Base-by-base conservation (phyloP, 2,797 vertebrate genomes). In the Anguilla pacifica region DNA sequence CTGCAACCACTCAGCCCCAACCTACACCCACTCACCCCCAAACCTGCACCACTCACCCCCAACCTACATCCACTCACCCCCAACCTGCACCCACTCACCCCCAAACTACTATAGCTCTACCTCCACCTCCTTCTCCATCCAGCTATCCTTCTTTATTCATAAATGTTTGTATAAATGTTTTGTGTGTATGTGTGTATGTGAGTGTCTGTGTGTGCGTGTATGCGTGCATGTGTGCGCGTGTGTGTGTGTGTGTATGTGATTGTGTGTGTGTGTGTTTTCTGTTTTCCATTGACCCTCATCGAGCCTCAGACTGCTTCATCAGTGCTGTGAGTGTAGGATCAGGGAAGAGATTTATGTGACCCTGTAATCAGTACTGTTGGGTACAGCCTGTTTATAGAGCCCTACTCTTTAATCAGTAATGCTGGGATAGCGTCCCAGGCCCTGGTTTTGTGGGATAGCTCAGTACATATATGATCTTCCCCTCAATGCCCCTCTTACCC, bases 401-500 rank as follows among this genome's bases (percentile, higher is more conserved):
- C 6, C 67, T 74, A 0, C 70, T 74, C 70, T 74, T 35, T 39
- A 74, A 35, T 70, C 64, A 10, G 22, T 70, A 39, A 17, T 39
- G 25, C 67, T 28, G 25, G 67, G 67, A 31, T 74, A 10, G 31
- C 5, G 31, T 13, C 70, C 31, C 70, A 31, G 28, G 28, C 1
- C 9, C 4, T 10, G 11, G 31, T 74, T 11, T 28, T 72, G 25
- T 7, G 67, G 6, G 1, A 72, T 6, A n/a, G 6, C 67, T 64
- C 22, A 25, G 25, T 25, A 67, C 25, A 67, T 25, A 70, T n/a
- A 2, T 70, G 64, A 70, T 39, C 64, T 70, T n/a, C n/a, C 64
- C 6, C 55, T 64, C 55, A 35, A 77, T 88, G 43, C 64, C 86
- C 86, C 82, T 31, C 74, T 39, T 43, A 31, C 49, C 83, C 79